Percentiles rank a stretch among this genome's conserved stretches.
Conservation (phyloP, 1,140 invertebrate genomes). For the Stenopsyche tienmushanensis region DNA sequence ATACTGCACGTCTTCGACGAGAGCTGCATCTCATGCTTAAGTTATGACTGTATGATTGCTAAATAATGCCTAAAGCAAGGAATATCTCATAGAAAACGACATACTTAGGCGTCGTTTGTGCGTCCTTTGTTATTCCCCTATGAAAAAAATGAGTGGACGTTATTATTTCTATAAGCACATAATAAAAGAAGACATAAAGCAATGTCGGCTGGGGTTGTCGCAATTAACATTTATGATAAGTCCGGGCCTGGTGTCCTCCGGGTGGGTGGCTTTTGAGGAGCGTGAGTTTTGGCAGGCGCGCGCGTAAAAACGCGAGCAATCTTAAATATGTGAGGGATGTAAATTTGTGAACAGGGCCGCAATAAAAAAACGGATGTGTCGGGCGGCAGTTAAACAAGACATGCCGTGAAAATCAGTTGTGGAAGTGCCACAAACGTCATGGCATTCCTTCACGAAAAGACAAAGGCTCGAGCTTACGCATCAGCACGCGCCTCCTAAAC, state of each 20-base stretch:
- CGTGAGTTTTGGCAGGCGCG: background rate
- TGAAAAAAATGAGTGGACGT: too few relatives aligned
- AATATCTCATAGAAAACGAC: too few relatives aligned
- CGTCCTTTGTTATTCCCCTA: too few relatives aligned
- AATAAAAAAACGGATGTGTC: conserved; percentile 7
- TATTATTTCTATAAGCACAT: too few relatives aligned
- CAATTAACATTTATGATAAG: background rate
- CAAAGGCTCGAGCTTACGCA: background rate
- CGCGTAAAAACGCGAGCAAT: conserved; percentile 10
- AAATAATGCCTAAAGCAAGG: too few relatives aligned
- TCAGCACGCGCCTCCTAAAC: background rate
- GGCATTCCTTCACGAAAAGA: conserved; percentile 14
- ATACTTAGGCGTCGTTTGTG: too few relatives aligned
- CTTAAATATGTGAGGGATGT: conserved; percentile 16
- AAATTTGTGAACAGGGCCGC: conserved; percentile 4
- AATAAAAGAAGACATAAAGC: too few relatives aligned
- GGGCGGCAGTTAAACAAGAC: conserved; percentile 18
- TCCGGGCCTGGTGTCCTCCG: background rate
- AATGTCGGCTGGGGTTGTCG: too few relatives aligned
- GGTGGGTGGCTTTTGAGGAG: background rate
- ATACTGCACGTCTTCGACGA: too few relatives aligned
- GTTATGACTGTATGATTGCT: too few relatives aligned
- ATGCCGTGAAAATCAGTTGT: conserved; percentile 15
- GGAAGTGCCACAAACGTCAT: background rate
- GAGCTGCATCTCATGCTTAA: too few relatives aligned